Evolutionary conservation across 2,888 invertebrate species (phyloP), one percentile per base, ranked within the genome.

Genomic region (Rhimphoctona megacephalus): DNA sequence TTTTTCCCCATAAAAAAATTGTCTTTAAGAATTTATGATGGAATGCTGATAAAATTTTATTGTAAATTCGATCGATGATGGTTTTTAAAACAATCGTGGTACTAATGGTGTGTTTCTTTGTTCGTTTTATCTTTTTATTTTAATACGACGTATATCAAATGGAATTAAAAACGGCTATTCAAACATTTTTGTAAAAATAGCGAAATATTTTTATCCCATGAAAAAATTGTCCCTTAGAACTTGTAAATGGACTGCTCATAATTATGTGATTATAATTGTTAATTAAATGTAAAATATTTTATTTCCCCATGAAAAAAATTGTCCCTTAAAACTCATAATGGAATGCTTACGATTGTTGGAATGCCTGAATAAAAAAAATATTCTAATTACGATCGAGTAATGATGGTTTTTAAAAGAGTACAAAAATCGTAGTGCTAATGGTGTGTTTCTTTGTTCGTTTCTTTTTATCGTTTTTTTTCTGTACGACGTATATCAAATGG

Each of bases 401-500:
- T n/a, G 19, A 81, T 66, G 39, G 54, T 54, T n/a, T 74, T 39
- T 19, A 9, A 74, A 43, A 57, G 33, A 74, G 30, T 57, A 54
- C 49, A 64, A 22, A 54, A 72, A 64, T 64, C 80, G 36, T 22
- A 33, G 33, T 33, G 33, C 33, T 33, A 66, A 22, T 54, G 7
- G 43, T 69, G 61, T 64, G 57, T 46, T 43, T 81, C 54, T 69
- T 39, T 33, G 39, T 78, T 73, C 69, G 49, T 46, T 69, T 80
- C 54, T 81, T 72, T 22, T 43, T 78, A 25, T 61, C 36, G 69
- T 70, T 67, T 73, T 61, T 54, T 81, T 72, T 80, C 70, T 54
- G 77, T 84, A 84, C 84, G 81, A 81, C 84, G 77, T 77, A 81
- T 86, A 80, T 87, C 83, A 86, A 86, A 86, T 83, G 80, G 76